Evolutionary conservation across 2,113 vertebrate genomes (phyloP).

Genomic region (Penelope pileata): DNA sequence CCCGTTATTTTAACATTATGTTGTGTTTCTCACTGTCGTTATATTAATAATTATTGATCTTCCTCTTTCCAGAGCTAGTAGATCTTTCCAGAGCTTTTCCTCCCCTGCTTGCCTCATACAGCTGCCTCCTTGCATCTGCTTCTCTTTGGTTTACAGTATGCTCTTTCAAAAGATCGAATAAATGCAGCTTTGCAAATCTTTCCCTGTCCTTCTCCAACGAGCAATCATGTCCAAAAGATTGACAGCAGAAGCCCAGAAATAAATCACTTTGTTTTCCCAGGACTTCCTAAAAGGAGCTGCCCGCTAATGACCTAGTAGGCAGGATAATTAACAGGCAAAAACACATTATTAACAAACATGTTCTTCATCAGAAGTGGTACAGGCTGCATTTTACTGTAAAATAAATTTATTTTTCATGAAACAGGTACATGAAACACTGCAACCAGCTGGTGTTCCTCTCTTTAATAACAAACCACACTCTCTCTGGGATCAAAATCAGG

Average conservation of each 20-base stretch:
- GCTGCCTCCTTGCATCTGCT: neutral
- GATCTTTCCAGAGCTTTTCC: neutral
- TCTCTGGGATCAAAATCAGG: neutral
- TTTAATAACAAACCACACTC: neutral
- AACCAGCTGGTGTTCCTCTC: neutral
- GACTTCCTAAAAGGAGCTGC: neutral
- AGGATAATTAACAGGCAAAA: neutral
- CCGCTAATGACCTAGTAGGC: neutral
- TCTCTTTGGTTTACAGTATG: neutral
- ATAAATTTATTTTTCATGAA: neutral
- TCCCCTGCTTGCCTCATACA: neutral
- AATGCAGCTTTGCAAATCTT: neutral
- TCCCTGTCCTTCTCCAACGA: neutral
- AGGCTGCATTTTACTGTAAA: neutral
- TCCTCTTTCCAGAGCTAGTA: neutral
- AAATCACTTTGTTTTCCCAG: conserved; percentile 18
- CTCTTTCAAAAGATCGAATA: neutral
- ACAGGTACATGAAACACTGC: neutral
- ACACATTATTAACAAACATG: neutral
- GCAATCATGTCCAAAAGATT: neutral
- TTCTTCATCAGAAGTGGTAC: neutral
- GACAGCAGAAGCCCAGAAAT: neutral
- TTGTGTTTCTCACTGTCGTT: neutral
- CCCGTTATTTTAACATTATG: neutral
- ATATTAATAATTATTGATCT: neutral